Conservation (phyloP, 2,888 invertebrate genomes). For the Tetrapedia diversipes region DNA sequence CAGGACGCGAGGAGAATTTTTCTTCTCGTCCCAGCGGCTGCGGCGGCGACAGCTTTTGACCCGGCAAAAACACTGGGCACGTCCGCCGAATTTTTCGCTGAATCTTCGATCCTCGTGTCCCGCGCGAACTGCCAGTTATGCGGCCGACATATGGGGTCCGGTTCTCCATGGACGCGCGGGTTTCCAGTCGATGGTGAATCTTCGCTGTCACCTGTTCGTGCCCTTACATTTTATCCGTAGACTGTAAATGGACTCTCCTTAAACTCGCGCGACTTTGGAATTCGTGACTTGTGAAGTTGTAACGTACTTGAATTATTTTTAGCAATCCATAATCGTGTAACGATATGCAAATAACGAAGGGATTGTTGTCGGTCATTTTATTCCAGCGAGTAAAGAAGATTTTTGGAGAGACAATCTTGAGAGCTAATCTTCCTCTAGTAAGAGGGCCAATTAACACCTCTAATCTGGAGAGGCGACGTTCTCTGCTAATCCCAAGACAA, state of each 20-base stretch:
- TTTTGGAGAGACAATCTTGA: not conserved
- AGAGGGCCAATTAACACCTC: slow-evolving; percentile 66
- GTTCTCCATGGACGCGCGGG: too few relatives aligned
- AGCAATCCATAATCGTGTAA: too few relatives aligned
- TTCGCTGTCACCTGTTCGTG: too few relatives aligned
- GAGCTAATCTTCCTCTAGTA: slow-evolving; percentile 31
- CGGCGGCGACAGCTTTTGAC: slow-evolving; percentile 48
- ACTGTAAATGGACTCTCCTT: too few relatives aligned
- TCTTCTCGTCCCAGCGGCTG: slow-evolving; percentile 47
- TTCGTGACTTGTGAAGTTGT: not conserved
- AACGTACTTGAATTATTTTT: not conserved
- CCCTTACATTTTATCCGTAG: too few relatives aligned
- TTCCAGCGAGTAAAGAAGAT: slow-evolving; percentile 13
- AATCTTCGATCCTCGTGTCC: slow-evolving; percentile 55
- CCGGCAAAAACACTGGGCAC: slow-evolving; percentile 66
- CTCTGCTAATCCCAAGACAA: slow-evolving; percentile 65
- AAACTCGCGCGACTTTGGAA: too few relatives aligned
- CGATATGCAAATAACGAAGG: not conserved
- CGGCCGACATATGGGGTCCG: slow-evolving; percentile 26
- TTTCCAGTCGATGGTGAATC: not conserved
- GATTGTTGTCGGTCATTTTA: not conserved
- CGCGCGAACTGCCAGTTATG: slow-evolving; percentile 46
- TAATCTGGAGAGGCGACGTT: slow-evolving; percentile 65
- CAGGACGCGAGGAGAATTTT: slow-evolving; percentile 58
- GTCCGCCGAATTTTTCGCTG: slow-evolving; percentile 62